Percentiles rank a stretch among this genome's conserved stretches.
These are phyloP conservation scores for Danaus melanippus DNA, from an alignment of 1,140 invertebrate species.

Conservation along the genomic window DNA sequence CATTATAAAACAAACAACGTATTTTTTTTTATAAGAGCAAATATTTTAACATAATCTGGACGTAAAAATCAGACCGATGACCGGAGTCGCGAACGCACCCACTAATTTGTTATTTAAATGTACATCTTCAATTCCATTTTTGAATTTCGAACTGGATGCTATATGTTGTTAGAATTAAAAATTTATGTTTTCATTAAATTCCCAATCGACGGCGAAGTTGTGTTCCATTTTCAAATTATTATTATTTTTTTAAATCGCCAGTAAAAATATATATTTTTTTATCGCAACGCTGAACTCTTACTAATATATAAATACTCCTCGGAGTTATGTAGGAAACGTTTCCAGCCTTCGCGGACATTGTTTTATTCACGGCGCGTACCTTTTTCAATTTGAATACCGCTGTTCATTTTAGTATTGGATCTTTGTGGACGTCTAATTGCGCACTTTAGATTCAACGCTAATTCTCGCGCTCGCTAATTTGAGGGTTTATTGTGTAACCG, in stretches of 20 bases:
- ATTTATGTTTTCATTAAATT: too few species aligned
- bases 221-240: too few species aligned
- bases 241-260: too few species aligned
- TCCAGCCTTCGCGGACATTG: constrained; percentile 30
- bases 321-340: neutral
- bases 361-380: constrained; percentile 63
- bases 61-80: constrained; percentile 35
- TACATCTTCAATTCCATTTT: constrained; percentile 56
- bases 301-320: too few species aligned
- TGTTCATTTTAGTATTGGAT: constrained; percentile 67
- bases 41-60: constrained; percentile 29
- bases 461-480: constrained; percentile 66
- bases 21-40: constrained; percentile 3
- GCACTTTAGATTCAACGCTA: constrained; percentile 67
- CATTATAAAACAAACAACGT: neutral
- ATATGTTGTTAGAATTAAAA: too few species aligned
- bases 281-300: too few species aligned
- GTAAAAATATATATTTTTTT: too few species aligned
- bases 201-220: too few species aligned
- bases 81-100: constrained; percentile 52
- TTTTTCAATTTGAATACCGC: constrained; percentile 69
- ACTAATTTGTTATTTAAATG: constrained; percentile 68
- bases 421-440: constrained; percentile 64
- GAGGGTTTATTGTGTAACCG: constrained; percentile 59
- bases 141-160: constrained; percentile 36